Base-by-base conservation (phyloP, 2,797 vertebrate genomes). In the Sylvilagus floridanus region DNA sequence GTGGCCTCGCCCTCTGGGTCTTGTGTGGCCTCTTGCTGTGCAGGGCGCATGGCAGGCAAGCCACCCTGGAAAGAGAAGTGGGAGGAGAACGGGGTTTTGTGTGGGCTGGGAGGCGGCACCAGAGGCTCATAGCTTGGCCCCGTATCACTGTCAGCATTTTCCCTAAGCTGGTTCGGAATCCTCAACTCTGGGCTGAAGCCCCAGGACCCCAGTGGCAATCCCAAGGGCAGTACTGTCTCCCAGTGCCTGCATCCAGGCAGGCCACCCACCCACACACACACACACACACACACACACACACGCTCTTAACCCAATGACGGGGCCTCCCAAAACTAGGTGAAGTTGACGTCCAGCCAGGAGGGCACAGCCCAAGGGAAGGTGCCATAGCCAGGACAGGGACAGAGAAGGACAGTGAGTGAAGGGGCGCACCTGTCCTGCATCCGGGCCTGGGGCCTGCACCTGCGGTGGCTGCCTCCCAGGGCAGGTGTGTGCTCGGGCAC, bases 161-260 rank as follows among this genome's bases (percentile, higher is more conserved):
- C 65, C 77, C 78, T 88, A 84, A 83, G 52, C 12, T 9, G 73
- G 57, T 90, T 83, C 72, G 84, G 63, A 90, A 92, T 83, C 50
- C 93, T 35, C 57, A 66, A 35, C 60, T 71, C 17, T 84, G 60
- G 71, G 54, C 54, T 90, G 35, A 90, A 91, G 73, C 50, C 82
- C 77, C 22, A 78, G 90, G 17, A 91, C 69, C 82, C 87, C 54
- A 88, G 14, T 21, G 88, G 66, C 42, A 66, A 65, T 88, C 30
- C n/a, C 6, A 24, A 89, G 57, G 78, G 35, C 52, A 86, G 13
- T 37, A 66, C 68, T 60, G 21, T 57, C 77, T 90, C 32, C 28
- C 62, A 63, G 65, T 21, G 3, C 17, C 79, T 54, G 7, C 4
- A 14, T 17, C 66, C 35, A 7, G 0, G 7, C 76, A 79, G 24